Percentiles rank a stretch among this genome's conserved stretches.
These are phyloP conservation scores for Gopherus evgoodei DNA, from an alignment of 2,113 vertebrate genomes.

Conservation along the genomic window DNA sequence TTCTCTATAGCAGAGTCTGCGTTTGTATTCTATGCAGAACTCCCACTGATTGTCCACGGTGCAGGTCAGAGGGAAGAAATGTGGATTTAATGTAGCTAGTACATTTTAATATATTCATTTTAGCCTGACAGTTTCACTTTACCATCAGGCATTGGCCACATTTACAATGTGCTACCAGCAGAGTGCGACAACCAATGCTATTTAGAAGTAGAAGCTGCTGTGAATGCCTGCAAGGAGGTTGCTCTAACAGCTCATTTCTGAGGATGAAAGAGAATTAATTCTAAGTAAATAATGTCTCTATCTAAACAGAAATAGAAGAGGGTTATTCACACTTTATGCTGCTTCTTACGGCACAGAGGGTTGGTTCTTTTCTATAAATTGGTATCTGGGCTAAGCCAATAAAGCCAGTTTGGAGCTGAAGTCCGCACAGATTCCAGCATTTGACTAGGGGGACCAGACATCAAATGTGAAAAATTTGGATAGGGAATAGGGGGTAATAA, in stretches of 20 bases:
- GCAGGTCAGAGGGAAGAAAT: not conserved
- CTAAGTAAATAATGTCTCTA: not conserved
- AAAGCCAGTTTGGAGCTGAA: not conserved
- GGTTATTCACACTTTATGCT: not conserved
- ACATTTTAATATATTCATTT: not conserved
- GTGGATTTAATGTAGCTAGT: not conserved
- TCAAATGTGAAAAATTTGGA: too few species aligned
- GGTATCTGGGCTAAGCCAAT: not conserved
- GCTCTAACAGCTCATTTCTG: not conserved
- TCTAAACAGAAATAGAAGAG: not conserved
- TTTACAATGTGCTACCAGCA: not conserved
- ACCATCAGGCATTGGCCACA: not conserved
- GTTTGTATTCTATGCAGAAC: not conserved
- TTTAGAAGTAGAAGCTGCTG: not conserved
- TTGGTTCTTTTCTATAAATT: not conserved
- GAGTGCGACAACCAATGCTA: not conserved
- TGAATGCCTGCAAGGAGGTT: not conserved
- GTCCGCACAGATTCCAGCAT: not conserved
- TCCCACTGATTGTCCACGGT: not conserved
- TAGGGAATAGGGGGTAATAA: too few species aligned
- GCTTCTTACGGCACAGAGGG: not conserved
- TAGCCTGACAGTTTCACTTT: not conserved
- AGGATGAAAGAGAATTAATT: not conserved
- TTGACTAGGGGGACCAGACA: not conserved
- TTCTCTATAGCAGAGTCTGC: not conserved